These are phyloP conservation scores for Dendroctonus valens DNA, from an alignment of 1,140 invertebrate genomes.

Conservation along the genomic window DNA sequence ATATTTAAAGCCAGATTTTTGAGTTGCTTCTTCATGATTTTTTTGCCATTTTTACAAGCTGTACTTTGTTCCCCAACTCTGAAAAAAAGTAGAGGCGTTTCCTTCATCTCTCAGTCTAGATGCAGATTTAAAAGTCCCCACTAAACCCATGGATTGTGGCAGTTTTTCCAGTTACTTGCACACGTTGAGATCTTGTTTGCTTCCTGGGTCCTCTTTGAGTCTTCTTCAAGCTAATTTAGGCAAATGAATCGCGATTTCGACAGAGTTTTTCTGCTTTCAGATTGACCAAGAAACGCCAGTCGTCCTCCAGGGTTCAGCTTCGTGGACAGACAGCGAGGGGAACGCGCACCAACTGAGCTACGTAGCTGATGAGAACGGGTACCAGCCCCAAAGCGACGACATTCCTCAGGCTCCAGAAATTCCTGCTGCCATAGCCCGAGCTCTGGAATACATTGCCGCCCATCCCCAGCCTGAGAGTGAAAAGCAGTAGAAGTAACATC, in stretches of 20 bases:
- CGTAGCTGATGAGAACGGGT: constrained; percentile 64
- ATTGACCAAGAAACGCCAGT: constrained; percentile 28
- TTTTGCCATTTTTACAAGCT: too few relatives aligned
- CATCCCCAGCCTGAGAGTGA: constrained; percentile 48
- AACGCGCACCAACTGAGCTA: constrained; percentile 54
- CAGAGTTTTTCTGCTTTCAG: constrained; percentile 10
- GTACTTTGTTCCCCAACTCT: too few relatives aligned
- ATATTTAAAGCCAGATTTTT: too few relatives aligned
- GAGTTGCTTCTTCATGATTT: too few relatives aligned
- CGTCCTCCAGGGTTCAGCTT: constrained; percentile 61
- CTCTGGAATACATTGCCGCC: constrained; percentile 54
- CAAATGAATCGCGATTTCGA: neutral
- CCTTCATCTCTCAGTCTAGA: too few relatives aligned
- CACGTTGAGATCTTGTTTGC: too few relatives aligned
- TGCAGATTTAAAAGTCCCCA: too few relatives aligned
- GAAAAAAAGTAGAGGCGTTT: too few relatives aligned
- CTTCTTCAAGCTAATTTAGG: too few relatives aligned
- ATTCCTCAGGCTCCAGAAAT: constrained; percentile 60
- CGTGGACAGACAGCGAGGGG: constrained; percentile 78
- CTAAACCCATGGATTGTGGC: too few relatives aligned
- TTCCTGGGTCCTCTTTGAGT: too few relatives aligned
- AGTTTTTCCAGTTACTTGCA: too few relatives aligned
- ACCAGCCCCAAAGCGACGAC: constrained; percentile 57
- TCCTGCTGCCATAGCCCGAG: constrained; percentile 54
- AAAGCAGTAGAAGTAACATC: neutral